Base-by-base conservation (phyloP, 2,888 invertebrate species). In the Sarcophaga caerulescens region DNA sequence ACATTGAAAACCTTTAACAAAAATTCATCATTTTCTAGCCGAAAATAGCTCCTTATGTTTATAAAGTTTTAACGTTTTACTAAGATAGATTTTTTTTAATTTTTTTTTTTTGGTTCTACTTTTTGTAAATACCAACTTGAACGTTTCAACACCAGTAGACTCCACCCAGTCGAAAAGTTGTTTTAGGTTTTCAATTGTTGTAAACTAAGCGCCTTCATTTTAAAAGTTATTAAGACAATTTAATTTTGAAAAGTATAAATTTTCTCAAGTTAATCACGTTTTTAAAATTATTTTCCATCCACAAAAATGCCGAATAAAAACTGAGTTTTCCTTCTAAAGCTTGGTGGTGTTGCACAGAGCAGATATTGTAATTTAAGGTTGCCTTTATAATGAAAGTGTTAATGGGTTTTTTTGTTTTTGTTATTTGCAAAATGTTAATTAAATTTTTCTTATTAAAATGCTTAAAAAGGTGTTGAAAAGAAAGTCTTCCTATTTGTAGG, bases 331-430 rank as follows among this genome's bases (percentile, higher is more conserved):
- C 68, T 62, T 69, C 12, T 44, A 47, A 82, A 71, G 63, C 74
- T 47, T 70, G 23, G 8, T 25, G 8, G 8, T 35, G 35, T 17
- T 17, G 35, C 23, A 17, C 4, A 82, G n/a, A 45, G 73, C 21
- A 69, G 47, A 12, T 47, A 44, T 66, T 78, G 44, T 65, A 23
- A 78, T 78, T 70, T 70, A 60, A 70, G 52, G 17, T 79, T 79
- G 79, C 57, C 23, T n/a, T 23, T 71, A 19, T 63, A 85, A 81
- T 62, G 85, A 87, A 87, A 88, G 86, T 88, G 87, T 83, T 88
- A 81, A 85, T 88, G 52, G 71, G 68, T 71, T 86, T 77, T 80
- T 78, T 57, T 10, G 60, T 68, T 59, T 68, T 35, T 35, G 35
- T 10, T 8, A 35, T 35, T 35, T 66, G n/a, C 21, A 44, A 75